Base-by-base conservation (phyloP, 2,888 invertebrate genomes). In the Eucera pruinosa region DNA sequence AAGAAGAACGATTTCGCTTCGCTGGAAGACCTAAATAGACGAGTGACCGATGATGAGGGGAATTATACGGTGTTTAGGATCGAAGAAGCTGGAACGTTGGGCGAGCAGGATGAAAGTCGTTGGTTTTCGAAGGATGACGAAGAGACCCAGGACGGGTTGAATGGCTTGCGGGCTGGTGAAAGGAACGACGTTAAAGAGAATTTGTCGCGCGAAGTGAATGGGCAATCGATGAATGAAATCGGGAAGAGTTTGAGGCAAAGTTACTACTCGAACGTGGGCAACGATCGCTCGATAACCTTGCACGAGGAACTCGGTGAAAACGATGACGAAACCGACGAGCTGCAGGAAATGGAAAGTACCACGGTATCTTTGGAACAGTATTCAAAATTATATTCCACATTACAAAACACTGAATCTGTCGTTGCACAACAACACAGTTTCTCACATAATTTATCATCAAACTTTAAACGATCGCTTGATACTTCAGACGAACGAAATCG, bases 141-240 rank as follows among this genome's bases (percentile, higher is more conserved):
- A 2, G 50, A 33, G 52, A 33, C 48, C 23, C 27, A 25, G 23
- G 33, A 43, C n/a, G 18, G 25, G 43, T 45, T 62, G 50, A 72
- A 75, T 72, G 73, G 58, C 52, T 47, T 47, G 39, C 15, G 18
- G 7, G 27, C 33, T 18, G 72, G 74, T 75, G 73, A 75, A 75
- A 65, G 74, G 74, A 65, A 65, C 58, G 64, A 54, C 65, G 64
- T 47, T 33, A 18, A 75, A 25, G 73, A 60, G 74, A 65, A 72
- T 75, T 75, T 65, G 72, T 72, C 64, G 74, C 52, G 39, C 39
- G 36, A 30, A 13, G 64, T 75, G 74, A 75, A 75, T 75, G 74
- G 74, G 25, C 45, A 25, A 58, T 64, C 73, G 64, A 75, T 75
- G 74, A 75, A 75, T 75, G 74, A 75, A 75, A 33, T 11, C 25